A percentile compares a stretch with the other conserved stretches of the same genome.
Conservation (phyloP, 2,888 invertebrate species). For the Spialia ferax region DNA sequence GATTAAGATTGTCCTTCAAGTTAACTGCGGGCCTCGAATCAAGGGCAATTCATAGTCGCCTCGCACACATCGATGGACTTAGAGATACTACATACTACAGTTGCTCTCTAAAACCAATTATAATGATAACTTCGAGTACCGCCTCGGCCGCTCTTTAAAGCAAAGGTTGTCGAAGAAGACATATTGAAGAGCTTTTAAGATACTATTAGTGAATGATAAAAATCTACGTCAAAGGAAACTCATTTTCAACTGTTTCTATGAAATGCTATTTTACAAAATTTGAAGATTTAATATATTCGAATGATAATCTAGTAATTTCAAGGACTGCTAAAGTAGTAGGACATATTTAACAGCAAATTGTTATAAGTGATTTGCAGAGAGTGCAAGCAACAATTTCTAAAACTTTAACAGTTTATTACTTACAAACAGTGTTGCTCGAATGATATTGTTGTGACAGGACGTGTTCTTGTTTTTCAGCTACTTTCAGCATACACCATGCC, state of each 20-base stretch:
- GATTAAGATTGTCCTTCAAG: not conserved
- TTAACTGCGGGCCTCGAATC: not conserved
- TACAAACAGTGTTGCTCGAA: conserved; percentile 40
- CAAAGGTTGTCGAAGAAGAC: not conserved
- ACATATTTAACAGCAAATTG: too few relatives aligned
- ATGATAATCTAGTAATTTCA: not conserved
- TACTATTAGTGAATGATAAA: conserved; percentile 33
- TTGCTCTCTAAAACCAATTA: not conserved
- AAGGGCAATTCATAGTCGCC: not conserved
- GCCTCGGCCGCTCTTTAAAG: not conserved
- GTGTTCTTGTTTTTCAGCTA: conserved; percentile 74
- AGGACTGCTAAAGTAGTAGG: too few relatives aligned
- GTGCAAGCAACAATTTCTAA: too few relatives aligned
- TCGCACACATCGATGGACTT: not conserved
- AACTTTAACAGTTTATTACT: conserved; percentile 29
- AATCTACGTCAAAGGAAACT: not conserved
- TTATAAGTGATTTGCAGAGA: conserved; percentile 4
- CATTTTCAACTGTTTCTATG: too few relatives aligned
- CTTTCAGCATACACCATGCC: conserved; percentile 72
- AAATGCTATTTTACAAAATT: not conserved
- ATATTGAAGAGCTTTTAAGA: conserved; percentile 11
- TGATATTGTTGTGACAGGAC: conserved; percentile 52
- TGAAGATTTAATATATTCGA: not conserved
- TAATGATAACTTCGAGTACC: not conserved
- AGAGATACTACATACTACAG: not conserved